phyloP scores from a whole-genome alignment of 2,113 vertebrate genomes.

The Periophthalmodon schlosseri region DNA sequence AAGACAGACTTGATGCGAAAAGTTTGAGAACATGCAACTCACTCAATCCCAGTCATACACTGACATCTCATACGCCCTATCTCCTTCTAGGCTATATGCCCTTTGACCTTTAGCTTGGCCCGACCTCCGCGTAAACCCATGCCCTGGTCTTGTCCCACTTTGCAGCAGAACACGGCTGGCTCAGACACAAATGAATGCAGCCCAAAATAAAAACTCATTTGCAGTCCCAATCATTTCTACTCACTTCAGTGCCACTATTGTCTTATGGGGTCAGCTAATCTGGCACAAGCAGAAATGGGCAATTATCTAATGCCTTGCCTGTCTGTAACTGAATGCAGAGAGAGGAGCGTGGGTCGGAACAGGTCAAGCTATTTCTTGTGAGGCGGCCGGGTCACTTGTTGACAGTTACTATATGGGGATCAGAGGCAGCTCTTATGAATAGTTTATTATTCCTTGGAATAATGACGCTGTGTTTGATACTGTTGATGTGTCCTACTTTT shows the following conservation, averaged over 20 bases:
- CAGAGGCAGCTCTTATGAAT: slow-evolving; percentile 7
- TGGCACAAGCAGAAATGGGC: slow-evolving; percentile 61
- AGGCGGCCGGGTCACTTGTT: slow-evolving; percentile 52
- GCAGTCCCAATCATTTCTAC: slow-evolving; percentile 45
- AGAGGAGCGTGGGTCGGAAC: slow-evolving; percentile 27
- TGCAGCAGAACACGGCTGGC: slow-evolving; percentile 17
- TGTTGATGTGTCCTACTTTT: background rate
- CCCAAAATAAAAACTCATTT: slow-evolving; percentile 69
- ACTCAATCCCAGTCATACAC: too few species aligned
- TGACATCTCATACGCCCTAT: background rate
- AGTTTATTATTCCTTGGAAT: background rate
- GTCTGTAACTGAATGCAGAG: slow-evolving; percentile 41
- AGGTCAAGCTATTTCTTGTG: slow-evolving; percentile 54
- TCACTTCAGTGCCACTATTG: slow-evolving; percentile 46
- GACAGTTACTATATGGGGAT: slow-evolving; percentile 42
- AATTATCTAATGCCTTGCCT: slow-evolving; percentile 53
- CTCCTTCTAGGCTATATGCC: slow-evolving; percentile 14
- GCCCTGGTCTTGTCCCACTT: slow-evolving; percentile 17
- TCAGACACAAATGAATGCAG: slow-evolving; percentile 50
- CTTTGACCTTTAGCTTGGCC: slow-evolving; percentile 27
- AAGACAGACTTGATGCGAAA: too few species aligned
- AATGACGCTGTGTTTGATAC: background rate
- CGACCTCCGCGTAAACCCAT: slow-evolving; percentile 42
- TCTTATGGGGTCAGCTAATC: slow-evolving; percentile 69
- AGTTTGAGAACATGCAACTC: too few species aligned